Percentiles rank a stretch among this genome's conserved stretches.
These are phyloP conservation scores for Hemaris fuciformis DNA, from an alignment of 2,888 invertebrate genomes.

Conservation along the genomic window DNA sequence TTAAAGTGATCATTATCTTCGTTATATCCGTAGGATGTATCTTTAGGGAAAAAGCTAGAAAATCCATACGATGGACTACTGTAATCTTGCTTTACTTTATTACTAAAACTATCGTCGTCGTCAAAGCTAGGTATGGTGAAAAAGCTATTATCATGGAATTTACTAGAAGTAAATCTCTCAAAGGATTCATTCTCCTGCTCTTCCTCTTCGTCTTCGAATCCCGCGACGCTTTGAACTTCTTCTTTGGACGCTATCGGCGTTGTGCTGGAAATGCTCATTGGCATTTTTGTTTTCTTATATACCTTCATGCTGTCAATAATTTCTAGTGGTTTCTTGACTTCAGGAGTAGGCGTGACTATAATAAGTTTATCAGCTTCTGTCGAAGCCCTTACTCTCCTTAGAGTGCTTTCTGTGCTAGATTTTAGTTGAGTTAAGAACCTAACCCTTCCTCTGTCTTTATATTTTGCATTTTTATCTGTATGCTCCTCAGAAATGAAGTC, in stretches of 20 bases:
- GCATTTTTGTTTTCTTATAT: constrained; percentile 65
- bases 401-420: constrained; percentile 50
- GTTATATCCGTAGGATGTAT: constrained; percentile 46
- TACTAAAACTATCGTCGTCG: constrained; percentile 49
- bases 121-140: constrained; percentile 71
- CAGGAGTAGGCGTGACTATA: constrained; percentile 70
- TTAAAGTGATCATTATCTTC: constrained; percentile 55
- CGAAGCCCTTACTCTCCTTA: constrained; percentile 44
- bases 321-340: constrained; percentile 63
- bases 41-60: constrained; percentile 60
- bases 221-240: constrained; percentile 43
- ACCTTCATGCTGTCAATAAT: constrained; percentile 66
- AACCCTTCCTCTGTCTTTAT: constrained; percentile 72
- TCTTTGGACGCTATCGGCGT: constrained; percentile 39
- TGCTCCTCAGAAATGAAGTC: constrained; percentile 68
- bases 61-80: constrained; percentile 57
- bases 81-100: constrained; percentile 55
- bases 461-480: constrained; percentile 73
- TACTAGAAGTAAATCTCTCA: constrained; percentile 74
- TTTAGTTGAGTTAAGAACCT: constrained; percentile 51
- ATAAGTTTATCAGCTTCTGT: constrained; percentile 52
- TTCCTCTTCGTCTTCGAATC: constrained; percentile 54
- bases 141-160: constrained; percentile 74
- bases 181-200: constrained; percentile 56
- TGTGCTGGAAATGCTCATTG: constrained; percentile 42